Conservation (phyloP, 2,888 invertebrate genomes). For the Acanthacorydalis orientalis region DNA sequence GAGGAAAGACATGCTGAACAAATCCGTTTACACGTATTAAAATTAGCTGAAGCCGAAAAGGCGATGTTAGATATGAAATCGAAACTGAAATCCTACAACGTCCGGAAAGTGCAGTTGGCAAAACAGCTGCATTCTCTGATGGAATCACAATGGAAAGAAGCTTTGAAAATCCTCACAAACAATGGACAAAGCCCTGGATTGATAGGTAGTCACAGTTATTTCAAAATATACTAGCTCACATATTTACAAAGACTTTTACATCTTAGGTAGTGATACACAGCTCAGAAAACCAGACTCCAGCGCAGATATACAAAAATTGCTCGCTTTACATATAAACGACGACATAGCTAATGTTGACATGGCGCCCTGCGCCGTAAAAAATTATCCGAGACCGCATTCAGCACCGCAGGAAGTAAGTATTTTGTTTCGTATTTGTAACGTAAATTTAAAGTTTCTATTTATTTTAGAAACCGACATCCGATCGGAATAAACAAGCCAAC, state of each 20-base stretch:
- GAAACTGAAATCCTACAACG: constrained; percentile 30
- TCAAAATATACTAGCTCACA: not conserved
- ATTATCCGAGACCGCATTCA: not conserved
- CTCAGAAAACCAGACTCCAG: constrained; percentile 3
- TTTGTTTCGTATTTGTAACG: not conserved
- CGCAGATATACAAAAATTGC: constrained; percentile 1
- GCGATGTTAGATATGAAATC: constrained; percentile 47
- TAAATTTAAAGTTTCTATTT: too few relatives aligned
- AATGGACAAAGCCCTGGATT: constrained; percentile 15
- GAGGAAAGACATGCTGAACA: constrained; percentile 70
- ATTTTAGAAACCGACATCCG: constrained; percentile 5
- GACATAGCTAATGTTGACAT: not conserved
- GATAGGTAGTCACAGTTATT: constrained; percentile 11
- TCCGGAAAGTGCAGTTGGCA: constrained; percentile 47
- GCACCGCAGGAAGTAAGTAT: constrained; percentile 1
- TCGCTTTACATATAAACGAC: constrained; percentile 3
- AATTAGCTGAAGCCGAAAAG: constrained; percentile 50
- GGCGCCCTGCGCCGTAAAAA: not conserved
- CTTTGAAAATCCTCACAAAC: constrained; percentile 45
- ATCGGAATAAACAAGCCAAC: not conserved
- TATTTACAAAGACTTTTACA: not conserved
- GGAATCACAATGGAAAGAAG: constrained; percentile 69
- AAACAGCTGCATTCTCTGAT: constrained; percentile 59
- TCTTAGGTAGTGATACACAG: constrained; percentile 1
- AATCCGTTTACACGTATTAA: constrained; percentile 51